These are phyloP conservation scores for Drosophila rhopaloa DNA, from an alignment of 1,140 invertebrate genomes.

Conservation along the genomic window DNA sequence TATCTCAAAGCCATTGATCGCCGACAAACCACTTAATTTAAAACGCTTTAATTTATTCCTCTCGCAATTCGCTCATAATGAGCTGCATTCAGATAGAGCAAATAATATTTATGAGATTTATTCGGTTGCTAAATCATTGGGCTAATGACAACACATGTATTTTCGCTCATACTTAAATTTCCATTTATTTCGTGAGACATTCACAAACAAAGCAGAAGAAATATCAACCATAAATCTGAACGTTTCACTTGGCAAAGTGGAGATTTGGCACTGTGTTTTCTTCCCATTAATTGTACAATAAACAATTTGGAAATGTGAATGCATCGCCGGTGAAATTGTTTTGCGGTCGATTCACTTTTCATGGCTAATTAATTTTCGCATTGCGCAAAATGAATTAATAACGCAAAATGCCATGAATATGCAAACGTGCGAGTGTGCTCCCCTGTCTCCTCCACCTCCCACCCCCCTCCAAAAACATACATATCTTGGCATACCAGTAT, in stretches of 20 bases:
- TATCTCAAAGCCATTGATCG: constrained; percentile 30
- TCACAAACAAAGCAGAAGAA: constrained; percentile 25
- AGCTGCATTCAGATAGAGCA: constrained; percentile 20
- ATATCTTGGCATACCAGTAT: constrained; percentile 32
- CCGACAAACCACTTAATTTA: constrained; percentile 21
- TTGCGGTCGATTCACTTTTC: constrained; percentile 82
- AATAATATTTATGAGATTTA: constrained; percentile 41
- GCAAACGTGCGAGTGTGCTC: constrained; percentile 57
- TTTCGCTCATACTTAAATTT: constrained; percentile 51
- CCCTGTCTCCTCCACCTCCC: background rate
- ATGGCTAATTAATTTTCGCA: constrained; percentile 83
- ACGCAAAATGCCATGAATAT: constrained; percentile 77
- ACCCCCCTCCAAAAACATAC: constrained; percentile 26
- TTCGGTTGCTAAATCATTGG: constrained; percentile 68
- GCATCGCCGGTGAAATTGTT: constrained; percentile 59
- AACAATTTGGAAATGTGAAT: constrained; percentile 65
- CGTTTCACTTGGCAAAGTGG: constrained; percentile 31
- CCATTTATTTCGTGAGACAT: constrained; percentile 24
- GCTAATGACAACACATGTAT: constrained; percentile 66
- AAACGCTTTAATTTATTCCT: constrained; percentile 23
- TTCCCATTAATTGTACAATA: constrained; percentile 51
- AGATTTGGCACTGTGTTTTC: constrained; percentile 12
- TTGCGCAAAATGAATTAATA: constrained; percentile 83
- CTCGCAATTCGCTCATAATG: constrained; percentile 13
- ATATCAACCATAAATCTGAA: constrained; percentile 48